phyloP scores from a whole-genome alignment of 2,113 vertebrate genomes.

The Sebastes schlegelii region DNA sequence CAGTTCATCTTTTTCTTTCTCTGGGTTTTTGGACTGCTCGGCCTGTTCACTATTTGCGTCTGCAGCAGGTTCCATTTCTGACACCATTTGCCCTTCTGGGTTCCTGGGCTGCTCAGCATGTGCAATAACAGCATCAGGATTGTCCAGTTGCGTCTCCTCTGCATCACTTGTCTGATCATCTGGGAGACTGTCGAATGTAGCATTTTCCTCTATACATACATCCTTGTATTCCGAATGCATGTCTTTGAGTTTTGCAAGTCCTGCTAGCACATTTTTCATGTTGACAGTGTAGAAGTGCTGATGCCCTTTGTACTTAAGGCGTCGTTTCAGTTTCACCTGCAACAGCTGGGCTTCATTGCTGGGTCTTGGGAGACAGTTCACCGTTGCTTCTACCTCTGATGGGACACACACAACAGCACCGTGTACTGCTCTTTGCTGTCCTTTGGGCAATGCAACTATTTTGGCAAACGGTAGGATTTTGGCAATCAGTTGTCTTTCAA shows the following conservation, averaged over 20 bases:
- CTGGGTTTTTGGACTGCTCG: not conserved
- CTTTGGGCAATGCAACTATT: not conserved
- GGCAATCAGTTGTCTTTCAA: not conserved
- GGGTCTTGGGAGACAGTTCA: not conserved
- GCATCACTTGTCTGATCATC: not conserved
- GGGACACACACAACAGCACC: not conserved
- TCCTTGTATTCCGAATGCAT: not conserved
- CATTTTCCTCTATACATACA: not conserved
- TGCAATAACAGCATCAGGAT: not conserved
- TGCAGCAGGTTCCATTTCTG: not conserved
- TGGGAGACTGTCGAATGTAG: not conserved
- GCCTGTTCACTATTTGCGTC: not conserved
- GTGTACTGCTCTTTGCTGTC: not conserved
- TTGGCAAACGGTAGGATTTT: not conserved
- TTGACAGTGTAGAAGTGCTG: not conserved
- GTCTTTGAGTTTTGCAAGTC: not conserved
- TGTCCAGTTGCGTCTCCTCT: not conserved
- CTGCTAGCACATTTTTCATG: not conserved
- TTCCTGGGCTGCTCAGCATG: not conserved
- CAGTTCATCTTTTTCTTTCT: not conserved
- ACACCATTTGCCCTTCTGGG: not conserved
- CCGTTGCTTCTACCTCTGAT: not conserved
- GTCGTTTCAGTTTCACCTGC: not conserved
- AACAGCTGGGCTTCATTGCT: not conserved
- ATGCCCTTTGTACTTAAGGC: not conserved